These are phyloP conservation scores for Passer domesticus DNA, from an alignment of 2,113 vertebrate genomes.

Conservation along the genomic window DNA sequence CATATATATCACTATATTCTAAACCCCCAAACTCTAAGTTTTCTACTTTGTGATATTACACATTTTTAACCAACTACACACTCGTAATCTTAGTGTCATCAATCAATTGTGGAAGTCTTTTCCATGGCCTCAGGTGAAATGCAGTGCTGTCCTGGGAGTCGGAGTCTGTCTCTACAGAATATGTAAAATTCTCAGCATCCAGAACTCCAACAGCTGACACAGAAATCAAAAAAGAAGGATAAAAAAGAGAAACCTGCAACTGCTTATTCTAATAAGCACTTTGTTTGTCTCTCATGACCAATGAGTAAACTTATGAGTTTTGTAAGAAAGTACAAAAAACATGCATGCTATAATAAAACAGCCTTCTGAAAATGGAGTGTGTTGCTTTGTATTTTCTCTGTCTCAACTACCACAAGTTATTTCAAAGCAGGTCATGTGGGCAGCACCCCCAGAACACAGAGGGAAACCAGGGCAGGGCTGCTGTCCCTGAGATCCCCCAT, in stretches of 20 bases:
- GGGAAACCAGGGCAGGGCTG: not conserved
- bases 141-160: not conserved
- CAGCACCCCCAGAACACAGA: not conserved
- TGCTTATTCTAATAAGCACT: not conserved
- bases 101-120: not conserved
- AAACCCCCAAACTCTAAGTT: not conserved
- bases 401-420: not conserved
- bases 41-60: not conserved
- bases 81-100: not conserved
- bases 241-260: not conserved
- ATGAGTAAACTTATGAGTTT: not conserved
- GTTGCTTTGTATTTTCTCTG: not conserved
- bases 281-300: not conserved
- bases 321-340: not conserved
- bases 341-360: not conserved
- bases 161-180: not conserved
- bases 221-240: not conserved
- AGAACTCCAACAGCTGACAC: not conserved
- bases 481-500: not conserved
- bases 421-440: not conserved
- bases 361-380: not conserved
- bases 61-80: not conserved
- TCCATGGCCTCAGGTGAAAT: not conserved
- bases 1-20: not conserved
- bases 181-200: not conserved